Conservation (phyloP, 1,140 invertebrate species). For the Dendrolimus punctatus region DNA sequence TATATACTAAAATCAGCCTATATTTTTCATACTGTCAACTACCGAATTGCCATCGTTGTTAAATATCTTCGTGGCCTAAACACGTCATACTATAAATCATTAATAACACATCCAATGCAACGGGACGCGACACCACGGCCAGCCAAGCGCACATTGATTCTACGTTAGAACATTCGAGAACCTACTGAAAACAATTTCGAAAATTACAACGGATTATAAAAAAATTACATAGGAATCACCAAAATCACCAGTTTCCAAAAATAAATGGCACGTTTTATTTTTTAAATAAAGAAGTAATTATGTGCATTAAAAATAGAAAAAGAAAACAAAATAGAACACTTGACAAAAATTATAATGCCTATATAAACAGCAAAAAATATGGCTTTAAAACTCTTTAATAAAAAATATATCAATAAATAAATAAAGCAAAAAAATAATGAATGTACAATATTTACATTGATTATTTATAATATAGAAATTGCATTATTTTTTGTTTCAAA, state of each 20-base stretch:
- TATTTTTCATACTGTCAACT: no score
- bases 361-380: constrained; percentile 55
- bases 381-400: constrained; percentile 52
- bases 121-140: constrained; percentile 27
- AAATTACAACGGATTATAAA: constrained; percentile 27
- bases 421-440: constrained; percentile 51
- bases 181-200: constrained; percentile 51
- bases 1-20: no score
- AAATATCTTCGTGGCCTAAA: background rate
- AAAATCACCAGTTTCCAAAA: constrained; percentile 34
- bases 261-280: constrained; percentile 46
- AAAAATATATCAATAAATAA: constrained; percentile 65
- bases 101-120: constrained; percentile 8
- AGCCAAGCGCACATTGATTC: constrained; percentile 64
- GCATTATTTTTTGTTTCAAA: constrained; percentile 24
- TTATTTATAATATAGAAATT: constrained; percentile 53
- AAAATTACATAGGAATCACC: constrained; percentile 36
- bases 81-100: constrained; percentile 11
- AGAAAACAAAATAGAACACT: constrained; percentile 34
- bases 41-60: no score
- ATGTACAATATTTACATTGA: constrained; percentile 70
- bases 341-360: constrained; percentile 32
- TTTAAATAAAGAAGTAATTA: constrained; percentile 16
- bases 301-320: constrained; percentile 27
- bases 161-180: constrained; percentile 64